phyloP scores from a whole-genome alignment of 2,888 invertebrate species.

The Gortyna flavago region DNA sequence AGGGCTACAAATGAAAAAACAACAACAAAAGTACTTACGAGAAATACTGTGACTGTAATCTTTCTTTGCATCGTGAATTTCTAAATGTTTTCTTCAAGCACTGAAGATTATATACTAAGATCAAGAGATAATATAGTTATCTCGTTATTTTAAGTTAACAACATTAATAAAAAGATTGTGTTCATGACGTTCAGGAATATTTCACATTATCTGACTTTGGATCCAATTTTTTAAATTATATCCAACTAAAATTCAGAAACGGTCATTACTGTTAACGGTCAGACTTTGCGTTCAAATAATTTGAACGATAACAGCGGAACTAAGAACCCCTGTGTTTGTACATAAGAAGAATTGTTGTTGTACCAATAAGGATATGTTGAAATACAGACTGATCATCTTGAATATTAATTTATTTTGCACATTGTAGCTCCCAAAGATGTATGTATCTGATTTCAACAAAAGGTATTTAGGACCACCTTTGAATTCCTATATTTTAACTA shows the following conservation, averaged over 20 bases:
- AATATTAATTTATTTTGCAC: slow-evolving; percentile 11
- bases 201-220: slow-evolving; percentile 28
- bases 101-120: slow-evolving; percentile 56
- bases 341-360: slow-evolving; percentile 20
- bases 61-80: slow-evolving; percentile 58
- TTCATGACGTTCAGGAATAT: slow-evolving; percentile 40
- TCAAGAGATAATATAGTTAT: slow-evolving; percentile 55
- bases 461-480: slow-evolving; percentile 11
- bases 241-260: slow-evolving; percentile 5
- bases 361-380: slow-evolving; percentile 2
- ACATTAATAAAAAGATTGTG: slow-evolving; percentile 54
- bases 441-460: slow-evolving; percentile 17
- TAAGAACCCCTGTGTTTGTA: slow-evolving; percentile 13
- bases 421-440: not conserved
- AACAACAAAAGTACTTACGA: slow-evolving; percentile 52
- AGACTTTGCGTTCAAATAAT: slow-evolving; percentile 15
- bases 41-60: slow-evolving; percentile 50
- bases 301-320: slow-evolving; percentile 28
- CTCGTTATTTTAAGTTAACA: slow-evolving; percentile 57
- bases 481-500: slow-evolving; percentile 4
- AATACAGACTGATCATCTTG: slow-evolving; percentile 31
- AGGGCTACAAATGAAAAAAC: slow-evolving; percentile 1
- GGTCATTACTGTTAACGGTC: slow-evolving; percentile 24
- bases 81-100: slow-evolving; percentile 43
- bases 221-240: slow-evolving; percentile 9